Conservation (phyloP, 2,888 invertebrate species). For the Lasioglossum oenotherae region DNA sequence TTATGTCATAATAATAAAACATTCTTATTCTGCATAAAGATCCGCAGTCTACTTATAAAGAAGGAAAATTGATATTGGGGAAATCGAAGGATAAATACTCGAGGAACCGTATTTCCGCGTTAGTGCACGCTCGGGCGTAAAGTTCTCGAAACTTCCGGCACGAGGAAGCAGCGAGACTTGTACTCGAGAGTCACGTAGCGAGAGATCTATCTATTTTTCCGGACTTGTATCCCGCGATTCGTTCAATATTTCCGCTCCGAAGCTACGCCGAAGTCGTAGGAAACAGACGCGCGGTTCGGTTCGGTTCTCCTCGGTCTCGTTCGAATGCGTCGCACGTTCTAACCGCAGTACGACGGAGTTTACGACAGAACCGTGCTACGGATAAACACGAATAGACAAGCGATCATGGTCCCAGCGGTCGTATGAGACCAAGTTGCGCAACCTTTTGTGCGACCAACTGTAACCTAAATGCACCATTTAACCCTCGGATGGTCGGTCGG, state of each 20-base stretch:
- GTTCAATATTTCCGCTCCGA: slow-evolving; percentile 6
- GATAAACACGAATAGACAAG: slow-evolving; percentile 5
- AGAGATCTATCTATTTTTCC: slow-evolving; percentile 2
- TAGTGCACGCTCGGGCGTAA: neutral
- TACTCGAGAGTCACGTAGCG: neutral
- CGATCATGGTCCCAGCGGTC: neutral
- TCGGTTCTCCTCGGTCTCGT: neutral
- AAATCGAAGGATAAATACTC: neutral
- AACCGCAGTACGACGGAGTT: neutral
- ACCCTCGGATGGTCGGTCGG: neutral
- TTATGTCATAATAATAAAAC: no score
- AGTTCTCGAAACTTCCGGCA: neutral
- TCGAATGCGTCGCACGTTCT: slow-evolving; percentile 3
- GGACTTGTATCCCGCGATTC: neutral
- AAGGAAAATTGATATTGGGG: no score
- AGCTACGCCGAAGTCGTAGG: neutral
- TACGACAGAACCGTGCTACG: neutral
- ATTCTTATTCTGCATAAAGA: no score
- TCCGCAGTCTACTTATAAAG: no score
- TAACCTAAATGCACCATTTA: neutral
- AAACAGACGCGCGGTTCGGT: neutral
- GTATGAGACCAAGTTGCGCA: neutral
- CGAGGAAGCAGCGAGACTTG: neutral
- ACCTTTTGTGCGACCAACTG: neutral
- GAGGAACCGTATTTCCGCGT: neutral